Evolutionary conservation across 2,797 vertebrate genomes (phyloP).

Genomic region (Mus spretus): DNA sequence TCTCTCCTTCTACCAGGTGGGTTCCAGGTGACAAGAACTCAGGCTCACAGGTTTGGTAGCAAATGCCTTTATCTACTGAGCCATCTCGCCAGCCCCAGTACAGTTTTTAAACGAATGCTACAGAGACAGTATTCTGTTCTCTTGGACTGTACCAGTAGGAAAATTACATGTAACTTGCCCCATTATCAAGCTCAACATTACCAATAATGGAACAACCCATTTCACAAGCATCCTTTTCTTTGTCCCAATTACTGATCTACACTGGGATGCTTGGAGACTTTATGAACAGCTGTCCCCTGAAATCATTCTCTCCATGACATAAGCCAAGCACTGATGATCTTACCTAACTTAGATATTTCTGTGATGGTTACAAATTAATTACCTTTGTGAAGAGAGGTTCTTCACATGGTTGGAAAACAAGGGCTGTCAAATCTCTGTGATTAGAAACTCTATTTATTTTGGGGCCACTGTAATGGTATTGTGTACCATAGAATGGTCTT

Average conservation of each 20-base stretch:
- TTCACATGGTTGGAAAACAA: neutral
- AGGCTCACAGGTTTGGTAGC: neutral
- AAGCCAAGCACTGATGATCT: neutral
- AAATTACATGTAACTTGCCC: neutral
- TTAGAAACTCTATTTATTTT: constrained; percentile 3
- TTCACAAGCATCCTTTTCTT: neutral
- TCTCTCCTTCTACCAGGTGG: neutral
- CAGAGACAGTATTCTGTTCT: neutral
- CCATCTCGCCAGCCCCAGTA: neutral
- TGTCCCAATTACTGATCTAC: neutral
- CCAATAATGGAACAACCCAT: neutral
- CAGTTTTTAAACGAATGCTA: neutral
- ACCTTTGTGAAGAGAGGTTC: constrained; percentile 29
- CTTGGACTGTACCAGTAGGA: neutral
- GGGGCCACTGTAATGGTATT: neutral
- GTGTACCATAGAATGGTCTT: neutral
- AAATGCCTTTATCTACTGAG: neutral
- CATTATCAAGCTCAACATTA: neutral
- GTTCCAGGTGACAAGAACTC: no score
- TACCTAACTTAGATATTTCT: neutral
- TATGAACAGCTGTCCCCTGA: neutral
- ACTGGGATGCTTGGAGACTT: neutral
- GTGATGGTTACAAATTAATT: constrained; percentile 39
- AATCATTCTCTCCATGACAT: neutral
- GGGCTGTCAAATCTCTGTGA: neutral